Percentiles rank a stretch among this genome's conserved stretches.
phyloP scores from a whole-genome alignment of 2,113 vertebrate genomes.

The Seriola aureovittata region DNA sequence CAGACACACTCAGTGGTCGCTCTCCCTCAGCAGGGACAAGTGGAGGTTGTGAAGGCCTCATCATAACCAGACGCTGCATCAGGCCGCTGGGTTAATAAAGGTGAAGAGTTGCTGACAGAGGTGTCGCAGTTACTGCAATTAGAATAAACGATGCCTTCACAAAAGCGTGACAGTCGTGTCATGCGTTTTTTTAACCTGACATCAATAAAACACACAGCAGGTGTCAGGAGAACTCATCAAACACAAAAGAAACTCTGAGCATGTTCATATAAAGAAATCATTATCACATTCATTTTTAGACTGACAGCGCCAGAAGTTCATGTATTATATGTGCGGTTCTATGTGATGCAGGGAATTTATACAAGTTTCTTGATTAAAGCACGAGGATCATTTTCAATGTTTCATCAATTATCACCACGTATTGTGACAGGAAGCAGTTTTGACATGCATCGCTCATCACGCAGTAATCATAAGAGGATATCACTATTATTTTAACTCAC shows the following conservation, averaged over 20 bases:
- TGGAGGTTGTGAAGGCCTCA: not conserved
- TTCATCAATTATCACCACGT: too few species aligned
- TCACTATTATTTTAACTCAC: too few species aligned
- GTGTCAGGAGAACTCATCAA: not conserved
- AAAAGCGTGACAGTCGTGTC: not conserved
- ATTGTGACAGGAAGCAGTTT: too few species aligned
- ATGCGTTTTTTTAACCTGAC: not conserved
- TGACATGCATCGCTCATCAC: too few species aligned
- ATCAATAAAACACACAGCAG: not conserved
- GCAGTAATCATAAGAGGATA: too few species aligned
- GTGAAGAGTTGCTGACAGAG: not conserved
- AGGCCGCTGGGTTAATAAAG: not conserved
- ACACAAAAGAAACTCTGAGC: too few species aligned
- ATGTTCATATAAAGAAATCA: not conserved
- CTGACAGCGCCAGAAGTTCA: not conserved
- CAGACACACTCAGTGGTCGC: not conserved
- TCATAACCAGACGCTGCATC: not conserved
- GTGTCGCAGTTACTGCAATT: not conserved
- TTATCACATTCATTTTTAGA: not conserved
- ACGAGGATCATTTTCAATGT: too few species aligned
- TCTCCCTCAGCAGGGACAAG: constrained; percentile 7
- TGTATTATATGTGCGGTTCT: not conserved
- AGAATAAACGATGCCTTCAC: constrained; percentile 1
- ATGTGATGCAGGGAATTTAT: too few species aligned
- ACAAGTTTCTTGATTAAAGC: not conserved